Percentiles rank a stretch among this genome's conserved stretches.
Conservation (phyloP, 2,113 vertebrate genomes). For the Paraplagusia blochii region DNA sequence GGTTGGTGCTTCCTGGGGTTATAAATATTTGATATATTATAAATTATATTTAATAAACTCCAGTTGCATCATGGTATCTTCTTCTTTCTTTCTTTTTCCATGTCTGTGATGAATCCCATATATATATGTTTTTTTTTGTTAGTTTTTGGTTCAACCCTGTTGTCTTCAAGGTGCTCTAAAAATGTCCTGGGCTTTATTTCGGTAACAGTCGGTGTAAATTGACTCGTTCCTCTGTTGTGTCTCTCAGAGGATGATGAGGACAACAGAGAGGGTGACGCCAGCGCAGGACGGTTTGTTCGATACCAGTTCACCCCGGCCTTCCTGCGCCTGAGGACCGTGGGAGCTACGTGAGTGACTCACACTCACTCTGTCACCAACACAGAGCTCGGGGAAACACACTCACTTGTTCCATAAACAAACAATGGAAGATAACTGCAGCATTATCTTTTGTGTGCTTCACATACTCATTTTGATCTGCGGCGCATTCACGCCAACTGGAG, state of each 20-base stretch:
- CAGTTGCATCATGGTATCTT: too few species aligned
- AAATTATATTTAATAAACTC: too few species aligned
- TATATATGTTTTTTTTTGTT: too few species aligned
- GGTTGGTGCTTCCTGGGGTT: too few species aligned
- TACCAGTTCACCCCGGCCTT: slow-evolving; percentile 95
- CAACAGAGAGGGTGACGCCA: slow-evolving; percentile 75
- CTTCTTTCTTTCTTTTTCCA: too few species aligned
- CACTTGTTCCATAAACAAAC: slow-evolving; percentile 36
- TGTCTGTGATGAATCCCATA: too few species aligned
- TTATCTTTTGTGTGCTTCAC: slow-evolving; percentile 71
- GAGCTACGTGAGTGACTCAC: slow-evolving; percentile 87
- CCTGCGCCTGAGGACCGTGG: slow-evolving; percentile 86
- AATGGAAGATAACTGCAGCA: slow-evolving; percentile 13
- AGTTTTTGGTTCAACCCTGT: too few species aligned
- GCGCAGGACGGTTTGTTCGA: slow-evolving; percentile 87
- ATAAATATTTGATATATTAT: too few species aligned
- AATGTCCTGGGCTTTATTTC: too few species aligned
- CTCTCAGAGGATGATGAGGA: slow-evolving; percentile 73
- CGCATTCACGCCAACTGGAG: slow-evolving; percentile 68
- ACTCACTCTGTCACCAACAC: slow-evolving; percentile 1
- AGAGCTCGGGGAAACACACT: slow-evolving; percentile 17
- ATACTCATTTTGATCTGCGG: not conserved
- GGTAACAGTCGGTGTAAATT: not conserved
- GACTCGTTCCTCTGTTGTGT: slow-evolving; percentile 5
- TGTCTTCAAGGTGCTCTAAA: too few species aligned